phyloP scores from a whole-genome alignment of 2,888 invertebrate species.

The Bembecia ichneumoniformis region DNA sequence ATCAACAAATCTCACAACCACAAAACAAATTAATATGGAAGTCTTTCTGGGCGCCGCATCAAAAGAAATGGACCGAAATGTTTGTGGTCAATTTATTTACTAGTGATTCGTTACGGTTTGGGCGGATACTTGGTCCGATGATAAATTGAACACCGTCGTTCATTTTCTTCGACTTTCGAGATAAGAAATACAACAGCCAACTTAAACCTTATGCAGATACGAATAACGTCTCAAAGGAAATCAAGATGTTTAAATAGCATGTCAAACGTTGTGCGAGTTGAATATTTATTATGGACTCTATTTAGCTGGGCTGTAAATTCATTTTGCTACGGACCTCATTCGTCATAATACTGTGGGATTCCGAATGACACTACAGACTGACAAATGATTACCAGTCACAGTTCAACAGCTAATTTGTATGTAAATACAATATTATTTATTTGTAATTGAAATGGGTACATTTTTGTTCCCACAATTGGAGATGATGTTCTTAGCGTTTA shows the following conservation, averaged over 20 bases:
- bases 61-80: constrained; percentile 57
- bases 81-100: constrained; percentile 70
- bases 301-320: constrained; percentile 12
- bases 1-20: constrained; percentile 26
- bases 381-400: constrained; percentile 63
- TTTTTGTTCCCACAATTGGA: neutral
- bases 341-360: constrained; percentile 29
- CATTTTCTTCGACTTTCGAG: constrained; percentile 37
- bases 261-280: constrained; percentile 7
- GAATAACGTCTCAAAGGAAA: constrained; percentile 19
- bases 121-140: constrained; percentile 68
- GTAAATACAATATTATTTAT: constrained; percentile 43
- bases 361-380: constrained; percentile 59
- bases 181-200: constrained; percentile 11
- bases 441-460: constrained; percentile 4
- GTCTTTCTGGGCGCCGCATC: constrained; percentile 31
- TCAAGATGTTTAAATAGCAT: constrained; percentile 8
- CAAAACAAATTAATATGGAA: constrained; percentile 42
- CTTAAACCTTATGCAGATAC: constrained; percentile 20
- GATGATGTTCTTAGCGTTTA: neutral
- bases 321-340: constrained; percentile 22
- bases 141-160: constrained; percentile 60
- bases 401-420: constrained; percentile 65
- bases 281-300: constrained; percentile 36
- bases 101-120: constrained; percentile 64